Base-by-base conservation (phyloP, 2,888 invertebrate genomes). In the Eilema caniola region DNA sequence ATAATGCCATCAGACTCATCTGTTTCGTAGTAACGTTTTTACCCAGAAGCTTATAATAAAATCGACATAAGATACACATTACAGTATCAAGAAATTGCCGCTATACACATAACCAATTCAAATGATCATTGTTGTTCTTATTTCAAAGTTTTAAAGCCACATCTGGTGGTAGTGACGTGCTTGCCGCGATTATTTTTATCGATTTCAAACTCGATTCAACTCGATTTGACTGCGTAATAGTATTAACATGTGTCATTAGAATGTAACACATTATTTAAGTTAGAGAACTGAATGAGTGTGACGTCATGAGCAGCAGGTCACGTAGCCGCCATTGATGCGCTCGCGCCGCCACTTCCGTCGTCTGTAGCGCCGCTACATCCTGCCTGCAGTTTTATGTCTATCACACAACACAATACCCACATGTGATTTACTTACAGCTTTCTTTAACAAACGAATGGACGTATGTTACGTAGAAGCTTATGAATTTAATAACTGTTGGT, bases 311-410 rank as follows among this genome's bases (percentile, higher is more conserved):
- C 77, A 80, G 80, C 84, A 83, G 83, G 86, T 89, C 92, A 91
- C 91, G 91, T 89, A 84, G 76, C 84, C 78, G 81, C 87, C 90
- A 92, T 91, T 92, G 92, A 92, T 90, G 90, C 90, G 89, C 89
- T 86, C 87, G 90, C 86, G 86, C 85, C 85, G 89, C 88, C 87
- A 85, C 90, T 92, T 93, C 93, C 94, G 93, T 87, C 87, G 84
- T 84, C 86, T 85, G 88, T 88, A 92, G 92, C 93, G 93, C 93
- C 93, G 89, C 86, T 86, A 91, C 91, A 92, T 94, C 94, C 94
- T 93, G 93, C 86, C 88, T 85, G 84, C 82, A 84, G 83, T 81
- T 86, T 86, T 80, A 86, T 85, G 83, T 85, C 80, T 75, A 78
- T 73, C 78, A 72, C 78, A 77, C 76, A 68, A 71, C 67, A 71